phyloP scores from a whole-genome alignment of 2,888 invertebrate species.

The Mythimna albipuncta region DNA sequence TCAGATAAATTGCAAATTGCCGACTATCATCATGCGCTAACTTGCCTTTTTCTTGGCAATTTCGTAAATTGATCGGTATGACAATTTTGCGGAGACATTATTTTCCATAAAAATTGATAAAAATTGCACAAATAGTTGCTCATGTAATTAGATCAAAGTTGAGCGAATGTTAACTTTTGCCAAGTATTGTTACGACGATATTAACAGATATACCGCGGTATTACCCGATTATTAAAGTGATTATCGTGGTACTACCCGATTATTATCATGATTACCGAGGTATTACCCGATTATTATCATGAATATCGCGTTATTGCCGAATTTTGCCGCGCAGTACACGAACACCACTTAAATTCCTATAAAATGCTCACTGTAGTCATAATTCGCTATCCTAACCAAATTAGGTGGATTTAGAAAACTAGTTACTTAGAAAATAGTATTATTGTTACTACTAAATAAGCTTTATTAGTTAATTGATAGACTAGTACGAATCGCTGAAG shows the following conservation, averaged over 20 bases:
- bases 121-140: background rate
- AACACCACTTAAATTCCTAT: conserved; percentile 60
- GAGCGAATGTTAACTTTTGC: background rate
- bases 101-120: background rate
- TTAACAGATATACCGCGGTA: background rate
- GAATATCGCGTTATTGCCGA: conserved; percentile 17
- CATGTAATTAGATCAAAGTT: background rate
- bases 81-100: background rate
- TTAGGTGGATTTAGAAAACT: conserved; percentile 38
- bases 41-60: background rate
- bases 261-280: background rate
- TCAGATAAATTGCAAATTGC: too few species aligned
- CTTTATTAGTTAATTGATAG: conserved; percentile 68
- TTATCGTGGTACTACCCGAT: background rate
- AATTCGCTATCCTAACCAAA: conserved; percentile 53
- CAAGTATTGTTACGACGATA: conserved; percentile 19
- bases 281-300: background rate
- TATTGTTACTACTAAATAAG: conserved; percentile 69
- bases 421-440: conserved; percentile 58
- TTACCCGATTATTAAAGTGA: background rate
- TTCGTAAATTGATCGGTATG: background rate
- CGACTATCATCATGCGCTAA: background rate
- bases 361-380: conserved; percentile 70
- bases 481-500: conserved; percentile 49
- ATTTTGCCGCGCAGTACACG: conserved; percentile 29